Conservation (phyloP, 2,888 invertebrate genomes). For the Polietes domitor region DNA sequence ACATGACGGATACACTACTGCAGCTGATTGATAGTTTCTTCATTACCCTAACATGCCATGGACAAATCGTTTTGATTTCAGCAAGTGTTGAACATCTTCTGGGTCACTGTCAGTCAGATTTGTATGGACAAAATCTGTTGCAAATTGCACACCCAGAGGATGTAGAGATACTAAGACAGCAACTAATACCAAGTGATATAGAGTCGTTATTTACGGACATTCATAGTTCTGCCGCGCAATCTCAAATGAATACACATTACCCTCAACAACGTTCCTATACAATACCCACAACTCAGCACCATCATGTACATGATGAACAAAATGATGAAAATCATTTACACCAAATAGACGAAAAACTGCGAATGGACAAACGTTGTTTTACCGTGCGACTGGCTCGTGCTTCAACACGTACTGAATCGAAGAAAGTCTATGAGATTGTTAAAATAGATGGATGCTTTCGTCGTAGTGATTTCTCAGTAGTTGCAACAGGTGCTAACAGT, state of each 20-base stretch:
- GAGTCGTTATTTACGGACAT: constrained; percentile 76
- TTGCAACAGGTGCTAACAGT: constrained; percentile 81
- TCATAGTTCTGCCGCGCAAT: constrained; percentile 17
- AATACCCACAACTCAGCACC: constrained; percentile 19
- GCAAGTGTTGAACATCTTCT: constrained; percentile 92
- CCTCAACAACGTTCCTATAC: constrained; percentile 60
- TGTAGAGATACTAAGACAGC: constrained; percentile 86
- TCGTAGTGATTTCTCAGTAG: constrained; percentile 81
- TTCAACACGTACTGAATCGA: constrained; percentile 87
- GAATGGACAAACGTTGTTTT: constrained; percentile 83
- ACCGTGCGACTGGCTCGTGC: constrained; percentile 84
- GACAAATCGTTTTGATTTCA: constrained; percentile 93
- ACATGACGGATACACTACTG: constrained; percentile 84
- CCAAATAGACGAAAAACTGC: constrained; percentile 77
- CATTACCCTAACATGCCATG: constrained; percentile 89
- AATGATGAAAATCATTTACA: constrained; percentile 72
- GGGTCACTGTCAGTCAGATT: constrained; percentile 92
- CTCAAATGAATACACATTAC: constrained; percentile 15
- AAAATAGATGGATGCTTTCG: constrained; percentile 86
- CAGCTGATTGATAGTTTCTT: constrained; percentile 90
- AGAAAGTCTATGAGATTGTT: constrained; percentile 85
- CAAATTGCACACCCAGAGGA: constrained; percentile 91
- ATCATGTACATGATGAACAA: constrained; percentile 62
- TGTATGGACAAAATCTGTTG: constrained; percentile 90
- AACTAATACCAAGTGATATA: constrained; percentile 83